phyloP scores from a whole-genome alignment of 2,888 invertebrate genomes.

The Cephus pulcher region DNA sequence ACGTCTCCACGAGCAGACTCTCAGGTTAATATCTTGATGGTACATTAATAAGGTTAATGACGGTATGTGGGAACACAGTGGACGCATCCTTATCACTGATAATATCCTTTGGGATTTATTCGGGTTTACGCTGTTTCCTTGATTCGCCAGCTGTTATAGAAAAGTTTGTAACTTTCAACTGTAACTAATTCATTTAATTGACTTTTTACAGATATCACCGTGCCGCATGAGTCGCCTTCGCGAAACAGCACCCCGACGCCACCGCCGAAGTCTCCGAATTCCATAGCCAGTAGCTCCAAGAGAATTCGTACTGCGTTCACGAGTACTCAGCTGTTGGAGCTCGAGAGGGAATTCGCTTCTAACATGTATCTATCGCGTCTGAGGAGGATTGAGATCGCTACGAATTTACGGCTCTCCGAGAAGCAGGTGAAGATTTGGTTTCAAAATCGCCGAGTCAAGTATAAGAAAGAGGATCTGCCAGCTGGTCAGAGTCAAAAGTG shows the following conservation, averaged over 20 bases:
- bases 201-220: slow-evolving; percentile 50
- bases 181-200: background rate
- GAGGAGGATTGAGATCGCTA: slow-evolving; percentile 93
- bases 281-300: slow-evolving; percentile 76
- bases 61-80: background rate
- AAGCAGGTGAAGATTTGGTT: slow-evolving; percentile 98
- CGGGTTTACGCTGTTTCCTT: background rate
- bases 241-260: slow-evolving; percentile 62
- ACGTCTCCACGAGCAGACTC: slow-evolving; percentile 42
- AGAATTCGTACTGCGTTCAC: slow-evolving; percentile 94
- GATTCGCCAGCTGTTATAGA: background rate
- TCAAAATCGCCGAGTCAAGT: slow-evolving; percentile 92
- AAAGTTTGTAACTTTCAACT: background rate
- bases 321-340: slow-evolving; percentile 86
- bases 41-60: background rate
- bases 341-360: slow-evolving; percentile 81
- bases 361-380: slow-evolving; percentile 93
- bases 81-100: background rate
- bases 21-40: slow-evolving; percentile 44
- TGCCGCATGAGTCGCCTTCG: slow-evolving; percentile 67
- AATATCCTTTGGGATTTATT: background rate
- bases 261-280: slow-evolving; percentile 67
- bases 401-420: slow-evolving; percentile 86
- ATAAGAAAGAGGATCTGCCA: slow-evolving; percentile 88
- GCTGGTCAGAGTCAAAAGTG: slow-evolving; percentile 64